Percentiles rank a stretch among this genome's conserved stretches.
Conservation (phyloP, 2,888 invertebrate species). For the Drosophila glabriapex region DNA sequence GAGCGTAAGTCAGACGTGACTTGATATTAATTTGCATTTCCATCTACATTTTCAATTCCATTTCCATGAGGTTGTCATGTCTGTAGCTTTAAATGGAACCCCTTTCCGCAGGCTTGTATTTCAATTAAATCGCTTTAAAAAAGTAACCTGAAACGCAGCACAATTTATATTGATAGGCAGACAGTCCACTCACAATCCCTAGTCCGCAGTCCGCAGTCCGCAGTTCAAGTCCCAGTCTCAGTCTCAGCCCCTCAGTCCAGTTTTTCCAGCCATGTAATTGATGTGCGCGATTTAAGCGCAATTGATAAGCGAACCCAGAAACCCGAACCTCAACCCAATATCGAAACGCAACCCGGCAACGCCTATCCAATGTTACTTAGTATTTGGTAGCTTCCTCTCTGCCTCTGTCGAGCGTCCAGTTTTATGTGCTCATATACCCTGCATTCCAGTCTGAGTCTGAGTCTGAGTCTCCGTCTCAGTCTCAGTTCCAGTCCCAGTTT, state of each 20-base stretch:
- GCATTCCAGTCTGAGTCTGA: constrained; percentile 2
- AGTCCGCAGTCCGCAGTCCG: neutral
- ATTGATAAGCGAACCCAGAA: constrained; percentile 64
- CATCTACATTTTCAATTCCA: constrained; percentile 29
- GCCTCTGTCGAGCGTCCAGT: neutral
- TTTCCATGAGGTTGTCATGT: constrained; percentile 46
- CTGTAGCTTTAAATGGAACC: constrained; percentile 6
- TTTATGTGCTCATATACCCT: constrained; percentile 21
- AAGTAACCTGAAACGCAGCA: constrained; percentile 66
- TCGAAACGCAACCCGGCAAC: constrained; percentile 11
- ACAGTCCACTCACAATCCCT: neutral
- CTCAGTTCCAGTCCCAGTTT: constrained; percentile 48
- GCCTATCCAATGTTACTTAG: constrained; percentile 18
- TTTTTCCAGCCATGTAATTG: constrained; percentile 59
- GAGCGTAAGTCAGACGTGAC: constrained; percentile 42
- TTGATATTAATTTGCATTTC: constrained; percentile 43
- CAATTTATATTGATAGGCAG: constrained; percentile 61
- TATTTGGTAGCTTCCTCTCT: constrained; percentile 19
- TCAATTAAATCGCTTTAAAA: constrained; percentile 73
- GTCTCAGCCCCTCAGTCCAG: too few species aligned
- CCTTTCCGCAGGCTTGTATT: constrained; percentile 53
- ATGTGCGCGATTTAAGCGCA: constrained; percentile 73
- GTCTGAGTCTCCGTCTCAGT: neutral
- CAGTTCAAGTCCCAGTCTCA: neutral
- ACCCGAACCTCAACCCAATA: constrained; percentile 35